These are phyloP conservation scores for Riparia riparia DNA, from an alignment of 2,113 vertebrate genomes.

Conservation along the genomic window DNA sequence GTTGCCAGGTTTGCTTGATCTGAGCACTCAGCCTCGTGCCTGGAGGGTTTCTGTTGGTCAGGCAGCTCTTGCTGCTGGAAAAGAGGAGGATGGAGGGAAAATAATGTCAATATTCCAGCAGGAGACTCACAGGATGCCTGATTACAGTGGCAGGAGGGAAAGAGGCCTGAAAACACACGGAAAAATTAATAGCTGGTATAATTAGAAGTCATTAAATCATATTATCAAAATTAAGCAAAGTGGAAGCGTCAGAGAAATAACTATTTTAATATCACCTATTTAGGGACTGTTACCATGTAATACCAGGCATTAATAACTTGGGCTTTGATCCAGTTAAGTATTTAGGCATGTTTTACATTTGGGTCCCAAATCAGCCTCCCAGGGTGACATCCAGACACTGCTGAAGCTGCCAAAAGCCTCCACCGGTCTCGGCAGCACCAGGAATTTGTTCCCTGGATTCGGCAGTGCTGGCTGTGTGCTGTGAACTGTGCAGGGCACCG, in stretches of 20 bases:
- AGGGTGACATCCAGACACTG: not conserved
- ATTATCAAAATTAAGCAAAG: not conserved
- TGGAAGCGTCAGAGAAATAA: not conserved
- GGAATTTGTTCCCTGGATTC: not conserved
- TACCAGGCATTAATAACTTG: not conserved
- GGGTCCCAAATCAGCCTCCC: not conserved
- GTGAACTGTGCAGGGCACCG: rapidly evolving
- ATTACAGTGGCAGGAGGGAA: not conserved
- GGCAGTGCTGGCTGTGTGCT: rapidly evolving
- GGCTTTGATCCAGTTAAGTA: not conserved
- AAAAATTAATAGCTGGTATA: not conserved
- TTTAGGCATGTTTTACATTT: not conserved
- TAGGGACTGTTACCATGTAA: not conserved
- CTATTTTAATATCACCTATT: not conserved
- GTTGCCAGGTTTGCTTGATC: not conserved
- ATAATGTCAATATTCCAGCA: not conserved
- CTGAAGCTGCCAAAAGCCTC: not conserved
- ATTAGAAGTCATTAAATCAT: not conserved
- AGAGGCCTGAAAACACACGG: not conserved
- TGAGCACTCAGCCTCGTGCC: rapidly evolving
- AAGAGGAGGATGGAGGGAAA: not conserved
- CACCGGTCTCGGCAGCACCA: not conserved
- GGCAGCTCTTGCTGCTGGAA: not conserved
- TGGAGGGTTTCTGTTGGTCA: not conserved
- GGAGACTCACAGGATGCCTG: not conserved